Base-by-base conservation (phyloP, 2,797 vertebrate genomes). In the Lagodon rhomboides region DNA sequence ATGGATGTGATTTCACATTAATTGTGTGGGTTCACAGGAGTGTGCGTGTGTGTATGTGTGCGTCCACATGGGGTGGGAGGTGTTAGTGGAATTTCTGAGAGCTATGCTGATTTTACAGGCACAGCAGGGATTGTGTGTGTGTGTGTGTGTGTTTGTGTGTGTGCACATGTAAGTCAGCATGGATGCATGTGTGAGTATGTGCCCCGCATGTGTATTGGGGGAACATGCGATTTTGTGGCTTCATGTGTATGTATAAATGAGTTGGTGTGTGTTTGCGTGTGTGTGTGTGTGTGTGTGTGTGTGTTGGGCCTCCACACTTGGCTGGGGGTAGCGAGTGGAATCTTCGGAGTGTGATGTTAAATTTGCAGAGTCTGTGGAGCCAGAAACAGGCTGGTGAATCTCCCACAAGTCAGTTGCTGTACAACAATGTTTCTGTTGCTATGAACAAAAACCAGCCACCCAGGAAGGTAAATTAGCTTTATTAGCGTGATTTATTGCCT, bases 1-100 rank as follows among this genome's bases (percentile, higher is more conserved):
- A 89, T 92, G 89, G 92, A 94, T 93, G 91, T 85, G 91, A 93
- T 91, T 91, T 92, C 86, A 90, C 89, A 90, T 94, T 92, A 92
- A 93, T 94, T 93, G 93, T 90, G 91, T 90, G 92, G 90, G 91
- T 85, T 90, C 86, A 83, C 87, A 85, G 75, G 81, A 82, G 85
- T 73, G 84, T 69, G 61, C 73, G 77, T 79, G 87, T 86, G 74
- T 84, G 60, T 85, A 60, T 86, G 75, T 80, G 83, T 77, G 68
- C 15, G 44, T 90, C 77, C 82, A 86, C 84, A 83, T 86, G 82
- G 85, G 91, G 87, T 90, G 86, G 89, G 90, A 93, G 91, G 90
- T 92, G 91, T 91, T 89, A 82, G 85, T 89, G 91, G 92, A 94
- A 93, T 94, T 94, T 94, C 87, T 88, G 89, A 92, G 87, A 89